These are phyloP conservation scores for Frankliniella intonsa DNA, from an alignment of 2,888 invertebrate genomes.

Conservation along the genomic window DNA sequence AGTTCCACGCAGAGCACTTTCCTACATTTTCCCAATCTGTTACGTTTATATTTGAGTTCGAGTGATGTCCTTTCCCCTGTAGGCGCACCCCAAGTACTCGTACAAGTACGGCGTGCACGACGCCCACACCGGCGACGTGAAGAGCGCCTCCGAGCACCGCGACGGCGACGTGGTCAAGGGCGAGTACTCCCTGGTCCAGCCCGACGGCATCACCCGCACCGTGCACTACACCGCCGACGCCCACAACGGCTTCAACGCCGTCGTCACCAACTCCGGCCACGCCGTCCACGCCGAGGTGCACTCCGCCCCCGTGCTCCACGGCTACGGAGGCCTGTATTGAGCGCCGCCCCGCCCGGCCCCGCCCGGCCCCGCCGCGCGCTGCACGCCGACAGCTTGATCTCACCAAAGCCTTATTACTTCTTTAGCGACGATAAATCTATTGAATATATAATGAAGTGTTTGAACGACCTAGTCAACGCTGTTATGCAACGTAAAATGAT, in stretches of 20 bases:
- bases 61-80: background rate
- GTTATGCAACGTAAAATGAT: background rate
- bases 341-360: background rate
- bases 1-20: background rate
- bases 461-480: background rate
- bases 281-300: background rate
- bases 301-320: background rate
- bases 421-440: too few relatives aligned
- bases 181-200: conserved; percentile 53
- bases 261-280: conserved; percentile 16
- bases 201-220: conserved; percentile 68
- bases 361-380: background rate
- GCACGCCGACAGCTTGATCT: background rate
- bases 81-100: conserved; percentile 52
- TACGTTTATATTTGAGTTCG: background rate
- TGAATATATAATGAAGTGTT: too few relatives aligned
- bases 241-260: conserved; percentile 61
- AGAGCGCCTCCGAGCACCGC: conserved; percentile 66
- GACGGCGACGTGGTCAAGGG: conserved; percentile 69
- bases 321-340: background rate
- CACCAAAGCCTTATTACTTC: background rate
- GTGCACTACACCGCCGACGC: conserved; percentile 71
- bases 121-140: conserved; percentile 67
- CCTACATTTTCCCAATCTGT: background rate
- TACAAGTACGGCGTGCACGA: conserved; percentile 70